Evolutionary conservation across 2,888 invertebrate genomes (phyloP), one percentile per base, ranked within the genome.

Genomic region (Melolontha melolontha): DNA sequence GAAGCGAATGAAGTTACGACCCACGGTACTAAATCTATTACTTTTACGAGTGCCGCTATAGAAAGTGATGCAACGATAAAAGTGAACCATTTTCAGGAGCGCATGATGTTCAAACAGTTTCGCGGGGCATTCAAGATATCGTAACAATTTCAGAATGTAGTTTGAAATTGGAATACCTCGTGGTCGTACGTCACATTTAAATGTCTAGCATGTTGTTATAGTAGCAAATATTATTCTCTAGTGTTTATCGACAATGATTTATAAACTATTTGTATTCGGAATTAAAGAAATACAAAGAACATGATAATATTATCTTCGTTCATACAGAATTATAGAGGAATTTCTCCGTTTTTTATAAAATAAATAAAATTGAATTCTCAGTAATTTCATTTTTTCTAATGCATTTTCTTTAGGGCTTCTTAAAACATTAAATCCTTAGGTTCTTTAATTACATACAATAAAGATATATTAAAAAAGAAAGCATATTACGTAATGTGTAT

Each of bases 71-170:
- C 59, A 67, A 62, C 68, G 66, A 73, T 74, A 72, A 73, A 71
- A 66, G 55, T 65, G 66, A 67, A 70, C 66, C 68, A 64, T 52
- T 64, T 55, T 66, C 40, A 39, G 47, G 17, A 41, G 68, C 62
- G 50, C 44, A 47, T 47, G 68, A 7, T 51, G 59, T 41, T 50
- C 14, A 41, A 63, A 67, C 74, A 76, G 76, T 80, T 82, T 81
- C 79, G 82, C 82, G 83, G 82, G 80, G 80, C 80, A 80, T 82
- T 83, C 81, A 79, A 82, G 81, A 80, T 78, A 77, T 77, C 79
- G 80, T 79, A 75, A 74, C 76, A 74, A 71, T 74, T 75, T 71
- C 68, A 66, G 34, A 70, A 67, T 65, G 67, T 68, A 73, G 69
- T 73, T 73, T 70, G 71, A 73, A 75, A 74, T 76, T 74, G 73